Base-by-base conservation (phyloP, 1,140 invertebrate species). In the Camponotus floridanus region DNA sequence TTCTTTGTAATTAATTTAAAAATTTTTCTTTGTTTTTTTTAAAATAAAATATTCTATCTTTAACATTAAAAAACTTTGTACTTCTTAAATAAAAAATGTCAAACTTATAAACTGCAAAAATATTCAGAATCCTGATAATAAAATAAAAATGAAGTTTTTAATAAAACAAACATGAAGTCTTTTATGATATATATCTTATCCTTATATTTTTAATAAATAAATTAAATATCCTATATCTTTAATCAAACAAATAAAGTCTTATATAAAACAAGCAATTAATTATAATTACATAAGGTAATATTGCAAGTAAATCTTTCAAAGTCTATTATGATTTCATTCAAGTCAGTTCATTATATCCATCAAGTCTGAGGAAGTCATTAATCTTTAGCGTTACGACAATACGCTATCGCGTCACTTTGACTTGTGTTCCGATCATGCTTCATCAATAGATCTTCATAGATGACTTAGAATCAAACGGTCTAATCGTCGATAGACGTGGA, bases 291-390 rank as follows among this genome's bases (percentile, higher is more conserved):
- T 31, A 15, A 9, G 11, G 13, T 21, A 48, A 21, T 31, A 6
- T 36, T 39, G 42, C 9, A 15, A 48, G 0, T 61, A 26, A 42
- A 9, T 42, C 1, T 42, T 31, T 2, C 13, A 33, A 71, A 68
- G 8, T 36, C 11, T 15, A 11, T 18, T 3, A 70, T 4, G 39
- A 9, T 36, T 55, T 36, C 31, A 73, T 73, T 71, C 33, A 31
- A 51, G 15, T n/a, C 5, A 33, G n/a, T 55, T 55, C 15, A 71
- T 31, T 51, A 33, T n/a, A 61, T 39, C n/a, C 8, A 57, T 48
- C 67, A 48, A 68, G 9, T 42, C 36, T 21, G 15, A 18, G 48
- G 48, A 76, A 76, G 21, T 39, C 7, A 76, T 73, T 55, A 57
- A 18, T 73, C 13, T 62, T 62, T 3, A 42, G 1, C 15, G 15